Conservation (phyloP, 2,888 invertebrate genomes). For the Eulithis testata region DNA sequence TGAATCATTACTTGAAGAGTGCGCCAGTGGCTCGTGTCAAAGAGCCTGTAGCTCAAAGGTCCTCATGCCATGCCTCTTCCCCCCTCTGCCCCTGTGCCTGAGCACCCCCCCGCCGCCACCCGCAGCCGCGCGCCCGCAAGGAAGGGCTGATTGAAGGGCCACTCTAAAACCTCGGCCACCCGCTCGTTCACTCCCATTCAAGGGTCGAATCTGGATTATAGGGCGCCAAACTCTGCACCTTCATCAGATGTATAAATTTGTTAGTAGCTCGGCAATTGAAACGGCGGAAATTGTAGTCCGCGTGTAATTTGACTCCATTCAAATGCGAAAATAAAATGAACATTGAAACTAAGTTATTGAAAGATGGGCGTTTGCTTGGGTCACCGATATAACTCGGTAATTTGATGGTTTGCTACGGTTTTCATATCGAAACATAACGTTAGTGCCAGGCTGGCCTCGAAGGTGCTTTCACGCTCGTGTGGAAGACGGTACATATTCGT, state of each 20-base stretch:
- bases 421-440: conserved; percentile 24
- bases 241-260: conserved; percentile 81
- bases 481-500: conserved; percentile 56
- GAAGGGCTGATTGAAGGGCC: conserved; percentile 84
- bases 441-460: conserved; percentile 30
- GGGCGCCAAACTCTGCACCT: conserved; percentile 82
- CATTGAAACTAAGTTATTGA: conserved; percentile 52
- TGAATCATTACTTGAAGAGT: conserved; percentile 85
- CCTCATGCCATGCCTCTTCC: conserved; percentile 60
- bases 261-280: conserved; percentile 72
- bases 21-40: conserved; percentile 83
- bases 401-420: conserved; percentile 37
- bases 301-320: conserved; percentile 72
- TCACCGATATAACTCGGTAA: conserved; percentile 32
- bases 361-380: conserved; percentile 37
- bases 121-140: conserved; percentile 64
- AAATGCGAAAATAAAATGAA: conserved; percentile 54
- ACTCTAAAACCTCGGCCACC: conserved; percentile 82
- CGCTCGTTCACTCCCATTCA: conserved; percentile 83
- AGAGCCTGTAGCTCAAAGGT: conserved; percentile 82
- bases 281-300: conserved; percentile 71
- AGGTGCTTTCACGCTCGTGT: conserved; percentile 50
- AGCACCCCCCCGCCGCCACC: conserved; percentile 41
- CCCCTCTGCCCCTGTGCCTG: conserved; percentile 43
- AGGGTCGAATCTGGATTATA: conserved; percentile 82